A percentile compares a stretch with the other conserved stretches of the same genome.
Evolutionary conservation across 2,113 vertebrate species (phyloP).

Genomic region (Sylvietta virens): DNA sequence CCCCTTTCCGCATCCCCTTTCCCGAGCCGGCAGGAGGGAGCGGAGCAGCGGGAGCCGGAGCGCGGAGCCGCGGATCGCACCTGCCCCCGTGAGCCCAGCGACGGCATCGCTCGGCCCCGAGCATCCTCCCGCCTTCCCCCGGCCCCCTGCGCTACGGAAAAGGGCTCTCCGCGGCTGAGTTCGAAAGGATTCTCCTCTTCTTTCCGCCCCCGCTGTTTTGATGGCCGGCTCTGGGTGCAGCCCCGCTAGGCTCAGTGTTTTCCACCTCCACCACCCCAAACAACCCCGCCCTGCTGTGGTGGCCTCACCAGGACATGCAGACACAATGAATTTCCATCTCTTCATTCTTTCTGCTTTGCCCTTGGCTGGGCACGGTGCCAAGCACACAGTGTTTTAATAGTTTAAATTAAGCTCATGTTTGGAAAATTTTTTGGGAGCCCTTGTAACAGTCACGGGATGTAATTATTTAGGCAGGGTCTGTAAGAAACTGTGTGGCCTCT

Average conservation of each 20-base stretch:
- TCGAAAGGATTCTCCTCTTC: background rate
- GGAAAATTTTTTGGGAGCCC: background rate
- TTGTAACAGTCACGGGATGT: accelerated
- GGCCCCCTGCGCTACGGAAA: background rate
- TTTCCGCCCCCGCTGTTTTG: background rate
- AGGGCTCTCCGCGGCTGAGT: accelerated
- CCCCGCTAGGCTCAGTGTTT: accelerated
- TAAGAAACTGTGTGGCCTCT: background rate
- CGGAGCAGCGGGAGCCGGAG: background rate
- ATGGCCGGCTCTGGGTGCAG: background rate
- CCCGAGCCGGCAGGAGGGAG: accelerated
- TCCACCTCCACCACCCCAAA: accelerated
- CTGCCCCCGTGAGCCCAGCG: slow-evolving; percentile 13
- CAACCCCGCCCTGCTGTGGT: background rate
- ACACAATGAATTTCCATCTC: background rate
- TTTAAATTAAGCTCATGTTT: background rate
- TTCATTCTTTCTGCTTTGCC: background rate
- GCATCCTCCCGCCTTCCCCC: background rate
- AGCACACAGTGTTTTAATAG: accelerated
- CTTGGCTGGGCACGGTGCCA: accelerated
- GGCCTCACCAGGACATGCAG: background rate
- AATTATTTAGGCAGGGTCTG: background rate
- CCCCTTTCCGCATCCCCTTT: background rate
- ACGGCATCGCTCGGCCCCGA: background rate
- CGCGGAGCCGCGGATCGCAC: background rate